Evolutionary conservation across 1,140 invertebrate genomes (phyloP).

Genomic region (Drosophila arizonae): DNA sequence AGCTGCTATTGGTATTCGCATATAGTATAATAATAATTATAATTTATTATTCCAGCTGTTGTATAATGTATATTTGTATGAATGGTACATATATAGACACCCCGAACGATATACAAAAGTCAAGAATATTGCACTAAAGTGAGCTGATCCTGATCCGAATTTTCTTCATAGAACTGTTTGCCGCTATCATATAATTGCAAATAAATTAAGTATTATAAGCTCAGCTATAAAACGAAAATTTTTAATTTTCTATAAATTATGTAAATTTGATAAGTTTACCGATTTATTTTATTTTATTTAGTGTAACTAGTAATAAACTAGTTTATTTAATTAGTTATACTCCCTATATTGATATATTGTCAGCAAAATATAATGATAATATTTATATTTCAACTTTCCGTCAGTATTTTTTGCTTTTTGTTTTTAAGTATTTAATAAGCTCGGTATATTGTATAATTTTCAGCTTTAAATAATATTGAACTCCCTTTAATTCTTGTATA

Average conservation of each 20-base stretch:
- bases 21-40: conserved; percentile 40
- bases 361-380: conserved; percentile 1
- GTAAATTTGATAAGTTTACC: background rate
- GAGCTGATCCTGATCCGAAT: background rate
- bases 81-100: background rate
- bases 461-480: too few relatives aligned
- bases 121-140: conserved; percentile 24
- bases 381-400: background rate
- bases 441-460: conserved; percentile 10
- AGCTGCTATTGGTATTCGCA: conserved; percentile 41
- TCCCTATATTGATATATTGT: background rate
- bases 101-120: conserved; percentile 18
- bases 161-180: too few relatives aligned
- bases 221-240: too few relatives aligned
- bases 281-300: background rate
- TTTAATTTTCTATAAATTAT: too few relatives aligned
- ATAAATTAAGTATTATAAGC: too few relatives aligned
- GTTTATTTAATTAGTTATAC: background rate
- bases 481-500: too few relatives aligned
- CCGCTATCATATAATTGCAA: too few relatives aligned
- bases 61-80: background rate
- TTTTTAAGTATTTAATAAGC: conserved; percentile 16
- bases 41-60: conserved; percentile 19
- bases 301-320: background rate
- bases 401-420: background rate